Base-by-base conservation (phyloP, 2,797 vertebrate species). In the Parauchenoglanis punctatus region DNA sequence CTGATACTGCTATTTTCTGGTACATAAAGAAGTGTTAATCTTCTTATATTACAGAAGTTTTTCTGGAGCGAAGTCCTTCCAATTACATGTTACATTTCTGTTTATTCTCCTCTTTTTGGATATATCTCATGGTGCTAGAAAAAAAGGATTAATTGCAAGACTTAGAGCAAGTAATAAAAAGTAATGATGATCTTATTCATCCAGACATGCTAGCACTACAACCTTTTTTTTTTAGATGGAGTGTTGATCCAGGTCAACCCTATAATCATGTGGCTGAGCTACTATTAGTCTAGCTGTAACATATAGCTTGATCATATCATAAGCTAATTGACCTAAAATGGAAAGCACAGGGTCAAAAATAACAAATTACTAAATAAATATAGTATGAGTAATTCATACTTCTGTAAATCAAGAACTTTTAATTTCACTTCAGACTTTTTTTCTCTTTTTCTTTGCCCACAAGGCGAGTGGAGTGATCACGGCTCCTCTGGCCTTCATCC, bases 401-500 rank as follows among this genome's bases (percentile, higher is more conserved):
- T 56, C n/a, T 35, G 54, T 58, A 80, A 80, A 59, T 59, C 15
- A 5, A 35, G 7, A 61, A 81, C 58, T 46, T 81, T 46, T 31
- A 15, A 15, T n/a, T 81, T n/a, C 2, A n/a, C 40, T n/a, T 31
- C 10, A 6, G 70, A 46, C 40, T 40, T 59, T 77, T 76, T 49
- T 58, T 40, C 3, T 78, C 12, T 90, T 85, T 89, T 90, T 91
- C 88, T 89, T 85, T 54, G 87, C 86, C 88, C 72, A 86, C 70
- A 84, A 86, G 67, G 72, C 78, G 81, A 81, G 85, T 75, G 59
- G 35, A 35, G 90, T 92, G 88, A 90, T 87, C 88, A 85, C 89
- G 81, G 76, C 76, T 88, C 81, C 85, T 68, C n/a, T 58, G 91
- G 77, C 88, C 89, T 84, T 92, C 92, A 91, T 91, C 90, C 91